phyloP scores from a whole-genome alignment of 2,888 invertebrate genomes.

The Perizoma flavofasciatum region DNA sequence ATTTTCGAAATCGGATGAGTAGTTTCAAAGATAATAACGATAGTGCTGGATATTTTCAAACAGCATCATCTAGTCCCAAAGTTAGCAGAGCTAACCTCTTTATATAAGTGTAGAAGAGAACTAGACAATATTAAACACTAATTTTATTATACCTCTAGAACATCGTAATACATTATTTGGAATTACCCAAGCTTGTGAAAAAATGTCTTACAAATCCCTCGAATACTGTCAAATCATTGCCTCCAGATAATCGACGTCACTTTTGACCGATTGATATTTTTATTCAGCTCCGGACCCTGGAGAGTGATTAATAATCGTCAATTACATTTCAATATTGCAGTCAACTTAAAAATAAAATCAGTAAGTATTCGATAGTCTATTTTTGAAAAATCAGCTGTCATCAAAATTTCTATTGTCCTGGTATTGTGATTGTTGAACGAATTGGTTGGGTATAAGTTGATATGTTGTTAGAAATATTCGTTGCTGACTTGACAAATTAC shows the following conservation, averaged over 20 bases:
- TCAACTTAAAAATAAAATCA: slow-evolving; percentile 3
- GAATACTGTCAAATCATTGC: slow-evolving; percentile 35
- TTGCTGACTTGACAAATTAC: slow-evolving; percentile 21
- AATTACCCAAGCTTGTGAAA: slow-evolving; percentile 7
- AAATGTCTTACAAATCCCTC: not conserved
- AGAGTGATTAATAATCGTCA: slow-evolving; percentile 41
- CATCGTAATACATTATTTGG: slow-evolving; percentile 1
- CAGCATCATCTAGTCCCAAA: too few species aligned
- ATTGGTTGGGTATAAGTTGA: slow-evolving; percentile 1
- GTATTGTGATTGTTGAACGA: slow-evolving; percentile 23
- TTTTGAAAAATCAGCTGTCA: slow-evolving; percentile 31
- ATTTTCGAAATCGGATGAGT: too few species aligned
- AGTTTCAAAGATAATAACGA: too few species aligned
- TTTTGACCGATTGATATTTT: slow-evolving; percentile 37
- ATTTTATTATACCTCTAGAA: too few species aligned
- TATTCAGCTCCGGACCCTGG: slow-evolving; percentile 26
- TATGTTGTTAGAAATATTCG: not conserved
- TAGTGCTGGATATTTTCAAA: too few species aligned
- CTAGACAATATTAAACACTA: too few species aligned
- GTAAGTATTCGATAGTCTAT: not conserved
- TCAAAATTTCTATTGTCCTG: slow-evolving; percentile 25
- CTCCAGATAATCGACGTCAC: slow-evolving; percentile 16
- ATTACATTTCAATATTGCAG: slow-evolving; percentile 30
- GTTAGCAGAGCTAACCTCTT: too few species aligned
- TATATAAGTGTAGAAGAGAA: too few species aligned